Evolutionary conservation across 2,797 vertebrate genomes (phyloP).

Genomic region (Distichodus sexfasciatus): DNA sequence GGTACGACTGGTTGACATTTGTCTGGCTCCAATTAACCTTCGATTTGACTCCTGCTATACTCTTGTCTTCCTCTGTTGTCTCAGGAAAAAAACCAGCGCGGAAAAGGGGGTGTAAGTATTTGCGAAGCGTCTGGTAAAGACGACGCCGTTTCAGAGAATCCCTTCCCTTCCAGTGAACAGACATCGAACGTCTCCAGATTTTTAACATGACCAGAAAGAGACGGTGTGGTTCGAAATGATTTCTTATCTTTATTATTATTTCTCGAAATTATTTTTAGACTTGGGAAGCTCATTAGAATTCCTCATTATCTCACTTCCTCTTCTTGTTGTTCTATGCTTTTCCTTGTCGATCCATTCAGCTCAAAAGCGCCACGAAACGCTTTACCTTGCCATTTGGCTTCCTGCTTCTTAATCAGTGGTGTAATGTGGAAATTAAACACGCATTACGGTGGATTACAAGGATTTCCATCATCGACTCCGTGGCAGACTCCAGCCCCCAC

Average conservation of each 20-base stretch:
- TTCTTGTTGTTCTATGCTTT: background rate
- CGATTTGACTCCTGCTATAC: conserved; percentile 73
- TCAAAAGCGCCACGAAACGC: conserved; percentile 7
- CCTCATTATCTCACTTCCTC: conserved; percentile 1
- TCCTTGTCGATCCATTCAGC: conserved; percentile 10
- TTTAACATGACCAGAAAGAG: too few relatives aligned
- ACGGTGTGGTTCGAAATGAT: too few relatives aligned
- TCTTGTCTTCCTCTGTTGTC: conserved; percentile 72
- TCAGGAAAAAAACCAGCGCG: conserved; percentile 53
- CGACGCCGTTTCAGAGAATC: background rate
- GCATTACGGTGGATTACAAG: conserved; percentile 62
- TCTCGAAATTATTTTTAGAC: too few relatives aligned
- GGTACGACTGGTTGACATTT: conserved; percentile 76
- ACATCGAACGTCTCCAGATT: background rate
- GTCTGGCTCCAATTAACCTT: conserved; percentile 77
- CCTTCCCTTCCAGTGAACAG: background rate
- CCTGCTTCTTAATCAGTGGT: conserved; percentile 36
- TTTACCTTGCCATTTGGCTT: conserved; percentile 20
- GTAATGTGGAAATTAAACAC: conserved; percentile 42
- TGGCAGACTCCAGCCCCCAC: conserved; percentile 42
- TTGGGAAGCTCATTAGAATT: background rate
- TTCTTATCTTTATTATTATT: too few relatives aligned
- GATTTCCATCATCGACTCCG: conserved; percentile 65
- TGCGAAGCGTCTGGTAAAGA: background rate
- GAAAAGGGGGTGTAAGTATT: background rate